Percentiles rank a stretch among this genome's conserved stretches.
Evolutionary conservation across 2,888 invertebrate species (phyloP).

Genomic region (Epistrophe grossulariae): DNA sequence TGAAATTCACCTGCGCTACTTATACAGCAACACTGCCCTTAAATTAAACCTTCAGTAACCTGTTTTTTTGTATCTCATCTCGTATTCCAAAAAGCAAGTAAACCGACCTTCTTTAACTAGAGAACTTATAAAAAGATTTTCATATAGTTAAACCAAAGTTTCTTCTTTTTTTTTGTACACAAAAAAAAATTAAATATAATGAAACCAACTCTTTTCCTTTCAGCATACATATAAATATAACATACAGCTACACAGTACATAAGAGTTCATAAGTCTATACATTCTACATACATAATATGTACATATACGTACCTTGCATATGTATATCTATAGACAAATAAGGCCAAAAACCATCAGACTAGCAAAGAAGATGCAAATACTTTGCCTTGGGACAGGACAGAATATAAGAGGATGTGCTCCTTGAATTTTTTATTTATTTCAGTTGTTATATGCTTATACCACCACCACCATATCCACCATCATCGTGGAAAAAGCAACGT

Average conservation of each 20-base stretch:
- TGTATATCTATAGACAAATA: neutral
- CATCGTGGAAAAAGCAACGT: conserved; percentile 45
- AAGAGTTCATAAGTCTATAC: neutral
- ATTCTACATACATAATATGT: neutral
- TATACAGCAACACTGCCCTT: conserved; percentile 1
- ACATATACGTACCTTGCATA: no score
- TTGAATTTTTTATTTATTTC: conserved; percentile 70
- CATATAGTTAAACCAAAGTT: conserved; percentile 18
- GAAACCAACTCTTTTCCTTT: neutral
- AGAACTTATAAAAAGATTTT: conserved; percentile 17
- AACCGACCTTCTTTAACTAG: conserved; percentile 15
- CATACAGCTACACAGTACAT: neutral
- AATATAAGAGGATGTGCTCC: conserved; percentile 63
- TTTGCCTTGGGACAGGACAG: conserved; percentile 43
- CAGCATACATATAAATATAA: neutral
- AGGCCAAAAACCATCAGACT: conserved; percentile 20
- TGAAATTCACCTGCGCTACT: neutral
- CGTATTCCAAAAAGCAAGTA: conserved; percentile 1
- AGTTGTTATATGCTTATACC: conserved; percentile 58
- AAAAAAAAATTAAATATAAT: conserved; percentile 9
- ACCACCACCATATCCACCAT: conserved; percentile 4
- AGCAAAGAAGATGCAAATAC: conserved; percentile 43
- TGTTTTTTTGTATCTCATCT: neutral
- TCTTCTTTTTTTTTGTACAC: neutral
- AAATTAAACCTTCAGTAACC: conserved; percentile 1